These are phyloP conservation scores for Aspiorhynchus laticeps DNA, from an alignment of 2,113 vertebrate species.

Conservation along the genomic window DNA sequence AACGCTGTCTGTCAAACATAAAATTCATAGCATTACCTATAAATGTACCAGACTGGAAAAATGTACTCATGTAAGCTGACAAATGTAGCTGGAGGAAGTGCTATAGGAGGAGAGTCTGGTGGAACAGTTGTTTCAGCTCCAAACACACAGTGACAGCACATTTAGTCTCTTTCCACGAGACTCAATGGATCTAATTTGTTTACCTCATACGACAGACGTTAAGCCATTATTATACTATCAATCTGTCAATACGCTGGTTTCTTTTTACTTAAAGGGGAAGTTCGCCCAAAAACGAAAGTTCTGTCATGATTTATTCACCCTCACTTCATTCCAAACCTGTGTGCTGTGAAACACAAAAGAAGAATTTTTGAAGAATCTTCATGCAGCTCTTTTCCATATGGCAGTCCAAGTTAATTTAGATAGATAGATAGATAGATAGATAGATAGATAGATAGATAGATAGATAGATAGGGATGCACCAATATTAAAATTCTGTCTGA, in stretches of 20 bases:
- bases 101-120: background rate
- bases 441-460: too few relatives aligned
- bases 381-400: background rate
- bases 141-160: slow-evolving; percentile 1
- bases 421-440: too few relatives aligned
- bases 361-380: background rate
- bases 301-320: background rate
- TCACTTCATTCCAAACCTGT: background rate
- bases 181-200: slow-evolving; percentile 3
- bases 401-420: too few relatives aligned
- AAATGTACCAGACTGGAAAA: slow-evolving; percentile 39
- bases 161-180: background rate
- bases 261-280: background rate
- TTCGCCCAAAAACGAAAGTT: background rate
- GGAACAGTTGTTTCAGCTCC: slow-evolving; percentile 15
- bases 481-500: background rate
- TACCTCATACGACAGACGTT: background rate
- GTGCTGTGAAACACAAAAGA: background rate
- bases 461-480: too few relatives aligned
- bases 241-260: background rate
- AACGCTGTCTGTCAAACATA: slow-evolving; percentile 12
- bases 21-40: background rate
- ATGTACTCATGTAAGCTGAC: background rate
- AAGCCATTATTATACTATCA: slow-evolving; percentile 13
- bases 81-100: slow-evolving; percentile 25